Conservation (phyloP, 2,797 vertebrate species). For the Epinephelus malabaricus region DNA sequence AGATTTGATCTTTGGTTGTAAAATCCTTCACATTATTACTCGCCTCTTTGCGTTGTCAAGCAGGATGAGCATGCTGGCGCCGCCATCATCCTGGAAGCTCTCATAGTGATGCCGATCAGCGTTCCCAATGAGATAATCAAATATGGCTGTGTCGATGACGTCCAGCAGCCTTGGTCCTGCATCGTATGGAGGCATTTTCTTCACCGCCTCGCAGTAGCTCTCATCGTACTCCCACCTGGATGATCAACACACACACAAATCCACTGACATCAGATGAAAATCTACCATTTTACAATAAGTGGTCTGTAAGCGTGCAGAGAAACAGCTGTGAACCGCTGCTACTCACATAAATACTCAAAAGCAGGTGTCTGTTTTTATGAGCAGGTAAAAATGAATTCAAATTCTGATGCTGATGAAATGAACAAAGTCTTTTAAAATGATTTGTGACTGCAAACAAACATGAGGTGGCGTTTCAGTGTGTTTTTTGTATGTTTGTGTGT, state of each 20-base stretch:
- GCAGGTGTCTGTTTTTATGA: neutral
- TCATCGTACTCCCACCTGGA: constrained; percentile 98
- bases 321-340: no score
- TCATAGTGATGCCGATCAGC: constrained; percentile 99
- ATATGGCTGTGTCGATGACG: constrained; percentile 96
- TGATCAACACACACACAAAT: neutral
- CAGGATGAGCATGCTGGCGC: constrained; percentile 98
- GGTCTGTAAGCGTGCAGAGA: neutral
- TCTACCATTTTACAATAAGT: no score
- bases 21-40: neutral
- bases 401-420: no score
- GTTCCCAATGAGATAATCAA: constrained; percentile 97
- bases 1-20: neutral
- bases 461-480: neutral
- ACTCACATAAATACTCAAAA: neutral
- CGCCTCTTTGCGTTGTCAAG: constrained; percentile 99
- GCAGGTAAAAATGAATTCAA: no score
- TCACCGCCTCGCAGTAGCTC: constrained; percentile 97
- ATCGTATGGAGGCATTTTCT: constrained; percentile 97
- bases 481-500: neutral
- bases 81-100: constrained; percentile 98
- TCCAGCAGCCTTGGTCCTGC: constrained; percentile 95
- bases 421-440: neutral
- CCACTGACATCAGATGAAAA: neutral
- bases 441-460: neutral